Evolutionary conservation across 2,888 invertebrate genomes (phyloP).

Genomic region (Congeria kusceri): DNA sequence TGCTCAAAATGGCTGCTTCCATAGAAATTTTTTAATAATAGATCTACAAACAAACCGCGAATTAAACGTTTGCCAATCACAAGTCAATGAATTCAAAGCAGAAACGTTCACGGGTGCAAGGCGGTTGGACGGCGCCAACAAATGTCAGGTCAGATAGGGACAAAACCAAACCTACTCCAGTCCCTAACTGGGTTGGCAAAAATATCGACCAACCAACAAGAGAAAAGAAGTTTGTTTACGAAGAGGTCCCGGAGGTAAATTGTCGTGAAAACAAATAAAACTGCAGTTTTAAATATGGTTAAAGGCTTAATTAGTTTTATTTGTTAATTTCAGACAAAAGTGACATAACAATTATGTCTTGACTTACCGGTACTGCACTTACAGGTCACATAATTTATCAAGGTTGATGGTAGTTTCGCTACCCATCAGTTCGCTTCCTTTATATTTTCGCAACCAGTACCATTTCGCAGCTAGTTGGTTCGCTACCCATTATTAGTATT

Average conservation of each 20-base stretch:
- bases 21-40: conserved; percentile 10
- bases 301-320: too few relatives aligned
- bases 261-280: neutral
- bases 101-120: conserved; percentile 77
- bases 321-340: too few relatives aligned
- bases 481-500: too few relatives aligned
- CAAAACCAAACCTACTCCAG: conserved; percentile 65
- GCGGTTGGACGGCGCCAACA: conserved; percentile 79
- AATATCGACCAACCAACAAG: conserved; percentile 69
- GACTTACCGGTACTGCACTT: too few relatives aligned
- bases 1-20: conserved; percentile 32
- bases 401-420: too few relatives aligned
- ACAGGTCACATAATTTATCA: too few relatives aligned
- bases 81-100: conserved; percentile 62
- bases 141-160: conserved; percentile 73
- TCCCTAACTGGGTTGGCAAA: conserved; percentile 76
- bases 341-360: too few relatives aligned
- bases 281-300: too few relatives aligned
- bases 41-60: neutral
- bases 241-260: conserved; percentile 70
- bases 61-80: too few relatives aligned
- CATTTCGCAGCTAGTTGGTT: too few relatives aligned
- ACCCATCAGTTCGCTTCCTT: too few relatives aligned
- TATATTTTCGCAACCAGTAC: too few relatives aligned
- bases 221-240: conserved; percentile 74